A percentile compares a stretch with the other conserved stretches of the same genome.
Conservation (phyloP, 2,113 vertebrate species). For the Acrocephalus kingi region DNA sequence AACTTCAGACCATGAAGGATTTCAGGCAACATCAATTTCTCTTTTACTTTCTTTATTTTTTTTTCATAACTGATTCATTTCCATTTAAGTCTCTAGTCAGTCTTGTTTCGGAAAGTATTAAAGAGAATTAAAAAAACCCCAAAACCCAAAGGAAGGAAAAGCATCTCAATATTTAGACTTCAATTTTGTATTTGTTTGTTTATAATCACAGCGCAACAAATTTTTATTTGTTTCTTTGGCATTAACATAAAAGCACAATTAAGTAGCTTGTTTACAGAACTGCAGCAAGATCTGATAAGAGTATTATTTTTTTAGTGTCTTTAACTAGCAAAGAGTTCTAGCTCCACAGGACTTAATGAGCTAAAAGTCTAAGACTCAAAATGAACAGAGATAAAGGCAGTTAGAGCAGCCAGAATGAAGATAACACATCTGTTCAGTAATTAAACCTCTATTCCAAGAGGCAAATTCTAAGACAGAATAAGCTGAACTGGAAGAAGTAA, state of each 20-base stretch:
- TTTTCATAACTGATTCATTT: neutral
- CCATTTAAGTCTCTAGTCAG: neutral
- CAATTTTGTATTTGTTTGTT: neutral
- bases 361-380: neutral
- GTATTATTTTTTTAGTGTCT: neutral
- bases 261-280: conserved; percentile 27
- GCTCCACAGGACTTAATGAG: conserved; percentile 10
- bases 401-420: neutral
- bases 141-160: neutral
- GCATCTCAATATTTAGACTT: neutral
- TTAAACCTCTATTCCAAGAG: neutral
- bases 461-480: neutral
- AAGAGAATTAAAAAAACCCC: neutral
- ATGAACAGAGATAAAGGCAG: neutral
- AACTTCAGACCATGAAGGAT: neutral
- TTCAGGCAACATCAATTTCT: neutral
- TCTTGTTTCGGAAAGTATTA: neutral
- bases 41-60: neutral
- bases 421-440: neutral
- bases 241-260: conserved; percentile 46
- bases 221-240: conserved; percentile 39
- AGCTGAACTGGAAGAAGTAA: neutral
- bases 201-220: neutral
- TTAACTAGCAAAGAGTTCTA: neutral
- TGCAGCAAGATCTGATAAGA: conserved; percentile 27